Conservation (phyloP, 2,888 invertebrate genomes). For the Hirtodrosophila confusa region DNA sequence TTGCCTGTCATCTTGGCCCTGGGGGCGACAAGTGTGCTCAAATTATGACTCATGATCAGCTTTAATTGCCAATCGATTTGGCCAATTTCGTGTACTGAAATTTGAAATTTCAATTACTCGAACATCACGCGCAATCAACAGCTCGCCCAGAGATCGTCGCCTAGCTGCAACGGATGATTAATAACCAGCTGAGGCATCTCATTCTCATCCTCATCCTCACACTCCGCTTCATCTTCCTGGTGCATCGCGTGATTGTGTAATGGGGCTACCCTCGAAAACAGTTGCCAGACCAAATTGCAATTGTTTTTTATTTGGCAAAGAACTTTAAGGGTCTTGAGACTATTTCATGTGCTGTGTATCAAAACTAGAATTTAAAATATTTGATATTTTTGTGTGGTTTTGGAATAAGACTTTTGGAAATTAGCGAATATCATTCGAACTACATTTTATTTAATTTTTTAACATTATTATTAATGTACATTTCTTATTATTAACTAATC, state of each 20-base stretch:
- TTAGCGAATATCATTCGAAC: too few relatives aligned
- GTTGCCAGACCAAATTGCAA: slow-evolving; percentile 56
- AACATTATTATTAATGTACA: too few relatives aligned
- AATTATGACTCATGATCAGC: slow-evolving; percentile 51
- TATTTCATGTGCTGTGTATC: neutral
- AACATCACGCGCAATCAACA: slow-evolving; percentile 78
- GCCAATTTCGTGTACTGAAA: slow-evolving; percentile 41
- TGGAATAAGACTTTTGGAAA: too few relatives aligned
- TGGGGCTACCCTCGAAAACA: slow-evolving; percentile 30
- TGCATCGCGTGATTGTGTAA: slow-evolving; percentile 60
- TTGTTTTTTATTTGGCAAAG: slow-evolving; percentile 32
- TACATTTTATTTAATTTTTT: too few relatives aligned
- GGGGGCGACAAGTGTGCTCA: slow-evolving; percentile 69
- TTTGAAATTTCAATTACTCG: slow-evolving; percentile 72
- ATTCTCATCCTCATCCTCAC: slow-evolving; percentile 18
- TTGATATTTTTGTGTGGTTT: neutral
- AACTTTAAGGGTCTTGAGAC: neutral
- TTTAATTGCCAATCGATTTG: slow-evolving; percentile 57
- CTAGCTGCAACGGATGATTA: slow-evolving; percentile 55
- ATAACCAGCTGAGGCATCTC: slow-evolving; percentile 42
- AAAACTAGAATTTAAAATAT: neutral
- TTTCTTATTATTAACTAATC: too few relatives aligned
- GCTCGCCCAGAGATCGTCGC: slow-evolving; percentile 35
- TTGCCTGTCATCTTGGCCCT: slow-evolving; percentile 36
- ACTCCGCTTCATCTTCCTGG: slow-evolving; percentile 21